phyloP scores from a whole-genome alignment of 2,888 invertebrate species.

The Actias luna region DNA sequence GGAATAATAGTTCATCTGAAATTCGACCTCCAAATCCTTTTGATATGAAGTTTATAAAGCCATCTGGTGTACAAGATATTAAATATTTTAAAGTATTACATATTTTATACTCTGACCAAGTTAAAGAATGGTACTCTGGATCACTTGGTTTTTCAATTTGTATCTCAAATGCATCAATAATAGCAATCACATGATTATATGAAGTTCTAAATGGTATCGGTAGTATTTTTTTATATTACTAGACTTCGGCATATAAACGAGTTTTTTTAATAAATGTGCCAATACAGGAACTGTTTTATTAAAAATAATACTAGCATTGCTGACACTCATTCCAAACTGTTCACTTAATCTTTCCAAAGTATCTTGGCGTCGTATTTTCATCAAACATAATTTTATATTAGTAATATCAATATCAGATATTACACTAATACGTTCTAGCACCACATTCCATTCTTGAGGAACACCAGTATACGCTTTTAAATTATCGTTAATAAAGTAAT shows the following conservation, averaged over 20 bases:
- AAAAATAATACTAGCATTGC: constrained; percentile 21
- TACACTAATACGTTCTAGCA: constrained; percentile 20
- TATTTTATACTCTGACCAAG: too few relatives aligned
- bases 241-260: not conserved
- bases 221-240: constrained; percentile 17
- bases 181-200: too few relatives aligned
- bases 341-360: constrained; percentile 18
- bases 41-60: too few relatives aligned
- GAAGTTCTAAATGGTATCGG: too few relatives aligned
- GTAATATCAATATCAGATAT: constrained; percentile 21
- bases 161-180: too few relatives aligned
- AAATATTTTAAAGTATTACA: too few relatives aligned
- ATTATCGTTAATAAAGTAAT: constrained; percentile 19
- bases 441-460: constrained; percentile 20
- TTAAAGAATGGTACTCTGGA: too few relatives aligned
- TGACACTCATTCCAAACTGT: constrained; percentile 22
- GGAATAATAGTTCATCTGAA: too few relatives aligned
- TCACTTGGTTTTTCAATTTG: too few relatives aligned
- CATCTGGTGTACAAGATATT: too few relatives aligned
- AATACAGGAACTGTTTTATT: not conserved
- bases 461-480: constrained; percentile 20
- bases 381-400: constrained; percentile 20
- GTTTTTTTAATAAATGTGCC: too few relatives aligned
- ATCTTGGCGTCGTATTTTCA: constrained; percentile 20
- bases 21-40: too few relatives aligned